Evolutionary conservation across 2,888 invertebrate genomes (phyloP).

Genomic region (Micoletzkya japonica): DNA sequence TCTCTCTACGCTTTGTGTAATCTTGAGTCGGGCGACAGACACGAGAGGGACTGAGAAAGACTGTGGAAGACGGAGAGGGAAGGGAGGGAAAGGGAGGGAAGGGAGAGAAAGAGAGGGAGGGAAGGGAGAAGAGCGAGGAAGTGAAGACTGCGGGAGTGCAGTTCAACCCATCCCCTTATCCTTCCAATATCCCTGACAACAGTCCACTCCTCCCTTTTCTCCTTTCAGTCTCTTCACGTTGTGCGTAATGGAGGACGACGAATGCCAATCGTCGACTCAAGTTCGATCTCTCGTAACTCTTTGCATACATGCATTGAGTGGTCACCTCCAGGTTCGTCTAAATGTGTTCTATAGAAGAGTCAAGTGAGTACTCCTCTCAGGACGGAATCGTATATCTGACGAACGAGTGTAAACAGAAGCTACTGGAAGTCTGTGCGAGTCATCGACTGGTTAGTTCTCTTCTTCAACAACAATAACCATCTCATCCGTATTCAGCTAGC

Average conservation of each 20-base stretch:
- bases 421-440: constrained; percentile 58
- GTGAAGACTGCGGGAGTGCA: neutral
- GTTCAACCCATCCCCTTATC: neutral
- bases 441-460: constrained; percentile 34
- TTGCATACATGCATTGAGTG: constrained; percentile 9
- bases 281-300: constrained; percentile 22
- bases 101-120: constrained; percentile 18
- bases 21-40: neutral
- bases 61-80: neutral
- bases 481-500: constrained; percentile 44
- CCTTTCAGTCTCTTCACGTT: neutral
- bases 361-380: too few species aligned
- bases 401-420: constrained; percentile 52
- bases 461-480: neutral
- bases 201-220: neutral
- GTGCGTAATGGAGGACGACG: neutral
- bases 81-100: constrained; percentile 3
- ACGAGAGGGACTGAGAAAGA: neutral
- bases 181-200: neutral
- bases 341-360: neutral
- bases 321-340: constrained; percentile 12
- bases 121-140: neutral
- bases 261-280: constrained; percentile 17
- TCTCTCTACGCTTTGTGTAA: too few species aligned
- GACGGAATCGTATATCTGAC: constrained; percentile 48